Conservation (phyloP, 2,797 vertebrate species). For the Oryzias dopingdopingensis region DNA sequence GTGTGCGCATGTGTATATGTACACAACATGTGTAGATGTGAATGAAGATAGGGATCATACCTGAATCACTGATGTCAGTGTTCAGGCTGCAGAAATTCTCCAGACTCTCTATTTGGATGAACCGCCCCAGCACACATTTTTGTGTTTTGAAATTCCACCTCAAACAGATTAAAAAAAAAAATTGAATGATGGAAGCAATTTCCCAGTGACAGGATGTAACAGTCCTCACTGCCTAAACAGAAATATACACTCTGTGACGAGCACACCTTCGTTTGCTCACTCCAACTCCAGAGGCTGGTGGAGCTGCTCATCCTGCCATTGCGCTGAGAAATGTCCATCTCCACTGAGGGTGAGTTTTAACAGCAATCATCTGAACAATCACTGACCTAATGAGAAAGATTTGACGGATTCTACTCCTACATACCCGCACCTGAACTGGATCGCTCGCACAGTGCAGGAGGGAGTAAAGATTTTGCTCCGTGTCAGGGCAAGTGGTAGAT, state of each 20-base stretch:
- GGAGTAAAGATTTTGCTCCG: constrained; percentile 70
- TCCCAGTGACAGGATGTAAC: constrained; percentile 17
- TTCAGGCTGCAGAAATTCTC: constrained; percentile 18
- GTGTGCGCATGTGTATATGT: too few species aligned
- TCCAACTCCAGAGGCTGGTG: constrained; percentile 40
- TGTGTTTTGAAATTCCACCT: constrained; percentile 25
- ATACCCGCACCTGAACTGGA: constrained; percentile 6
- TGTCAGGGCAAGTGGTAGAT: constrained; percentile 61
- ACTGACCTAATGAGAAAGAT: constrained; percentile 73
- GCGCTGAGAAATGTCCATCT: constrained; percentile 67
- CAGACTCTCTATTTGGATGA: neutral
- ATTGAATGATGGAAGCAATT: constrained; percentile 29
- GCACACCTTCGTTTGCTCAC: constrained; percentile 37
- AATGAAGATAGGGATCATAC: constrained; percentile 24
- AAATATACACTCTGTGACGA: constrained; percentile 4
- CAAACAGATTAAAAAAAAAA: constrained; percentile 25
- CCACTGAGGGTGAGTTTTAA: constrained; percentile 63
- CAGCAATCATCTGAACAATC: constrained; percentile 76
- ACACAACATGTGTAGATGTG: neutral
- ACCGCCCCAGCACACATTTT: constrained; percentile 20
- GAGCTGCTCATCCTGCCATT: constrained; percentile 65
- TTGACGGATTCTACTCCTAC: constrained; percentile 39
- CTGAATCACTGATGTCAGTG: constrained; percentile 10
- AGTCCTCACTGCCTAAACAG: constrained; percentile 8
- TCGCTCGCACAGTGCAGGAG: constrained; percentile 53